phyloP scores from a whole-genome alignment of 2,888 invertebrate species.

The Aspidiotus destructor region DNA sequence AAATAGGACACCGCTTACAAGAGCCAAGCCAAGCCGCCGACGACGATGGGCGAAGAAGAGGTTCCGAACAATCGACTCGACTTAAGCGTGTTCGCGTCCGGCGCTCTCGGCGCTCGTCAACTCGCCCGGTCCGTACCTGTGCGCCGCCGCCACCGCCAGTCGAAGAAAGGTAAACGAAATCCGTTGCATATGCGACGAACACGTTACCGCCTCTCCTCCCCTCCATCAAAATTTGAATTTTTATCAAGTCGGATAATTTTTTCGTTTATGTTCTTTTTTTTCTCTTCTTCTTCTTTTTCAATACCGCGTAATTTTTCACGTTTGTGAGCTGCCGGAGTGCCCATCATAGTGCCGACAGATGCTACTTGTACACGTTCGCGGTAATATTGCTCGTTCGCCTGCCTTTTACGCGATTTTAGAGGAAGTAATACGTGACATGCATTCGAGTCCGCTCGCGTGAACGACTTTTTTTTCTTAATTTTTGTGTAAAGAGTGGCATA shows the following conservation, averaged over 20 bases:
- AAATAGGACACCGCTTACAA: constrained; percentile 23
- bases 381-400: too few species aligned
- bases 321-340: too few species aligned
- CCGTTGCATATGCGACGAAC: neutral
- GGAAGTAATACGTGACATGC: too few species aligned
- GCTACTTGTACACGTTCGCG: too few species aligned
- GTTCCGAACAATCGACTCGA: neutral
- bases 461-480: too few species aligned
- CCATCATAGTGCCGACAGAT: too few species aligned
- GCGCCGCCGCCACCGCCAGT: neutral
- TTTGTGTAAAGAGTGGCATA: too few species aligned
- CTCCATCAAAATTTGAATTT: constrained; percentile 4
- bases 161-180: constrained; percentile 6
- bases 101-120: too few species aligned
- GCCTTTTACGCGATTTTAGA: too few species aligned
- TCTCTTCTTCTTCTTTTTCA: neutral
- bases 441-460: too few species aligned
- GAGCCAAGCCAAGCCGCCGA: neutral
- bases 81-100: neutral
- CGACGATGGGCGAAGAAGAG: neutral
- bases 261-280: constrained; percentile 1
- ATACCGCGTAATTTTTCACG: neutral
- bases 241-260: constrained; percentile 1
- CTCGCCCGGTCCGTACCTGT: neutral
- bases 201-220: neutral